phyloP scores from a whole-genome alignment of 2,113 vertebrate genomes.

The Delphinus delphis region DNA sequence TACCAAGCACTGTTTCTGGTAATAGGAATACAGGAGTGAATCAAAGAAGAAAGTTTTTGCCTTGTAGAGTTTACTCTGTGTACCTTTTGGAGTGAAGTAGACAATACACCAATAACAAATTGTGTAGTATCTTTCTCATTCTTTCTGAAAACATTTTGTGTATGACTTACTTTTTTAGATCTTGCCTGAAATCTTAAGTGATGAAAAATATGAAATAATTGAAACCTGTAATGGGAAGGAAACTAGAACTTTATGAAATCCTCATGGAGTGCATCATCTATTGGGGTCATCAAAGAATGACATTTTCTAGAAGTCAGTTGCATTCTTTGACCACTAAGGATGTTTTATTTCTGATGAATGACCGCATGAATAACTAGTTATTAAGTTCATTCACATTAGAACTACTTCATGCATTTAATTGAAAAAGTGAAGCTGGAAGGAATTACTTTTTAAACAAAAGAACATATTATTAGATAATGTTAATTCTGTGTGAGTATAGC shows the following conservation, averaged over 20 bases:
- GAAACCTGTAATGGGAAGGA: not conserved
- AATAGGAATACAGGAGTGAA: not conserved
- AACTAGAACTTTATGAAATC: slow-evolving; percentile 6
- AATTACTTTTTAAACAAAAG: slow-evolving; percentile 51
- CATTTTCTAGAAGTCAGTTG: slow-evolving; percentile 39
- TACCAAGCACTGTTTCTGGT: not conserved
- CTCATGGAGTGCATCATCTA: not conserved
- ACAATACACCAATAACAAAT: not conserved
- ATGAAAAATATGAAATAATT: not conserved
- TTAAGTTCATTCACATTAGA: slow-evolving; percentile 59
- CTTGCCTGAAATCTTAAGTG: slow-evolving; percentile 20
- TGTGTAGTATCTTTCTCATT: not conserved
- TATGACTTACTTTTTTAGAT: not conserved
- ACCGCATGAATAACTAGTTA: slow-evolving; percentile 52
- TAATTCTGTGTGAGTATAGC: slow-evolving; percentile 9
- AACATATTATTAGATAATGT: not conserved
- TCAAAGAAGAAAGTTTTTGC: not conserved
- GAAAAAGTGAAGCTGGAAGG: slow-evolving; percentile 52
- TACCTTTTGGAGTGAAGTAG: not conserved
- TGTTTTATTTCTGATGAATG: slow-evolving; percentile 58
- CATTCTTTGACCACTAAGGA: slow-evolving; percentile 47
- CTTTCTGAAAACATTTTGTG: not conserved
- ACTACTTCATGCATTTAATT: slow-evolving; percentile 57
- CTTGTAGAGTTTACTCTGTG: not conserved
- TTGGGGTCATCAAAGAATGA: not conserved